These are phyloP conservation scores for Heterodera carotae DNA, from an alignment of 1,140 invertebrate species.

Conservation along the genomic window DNA sequence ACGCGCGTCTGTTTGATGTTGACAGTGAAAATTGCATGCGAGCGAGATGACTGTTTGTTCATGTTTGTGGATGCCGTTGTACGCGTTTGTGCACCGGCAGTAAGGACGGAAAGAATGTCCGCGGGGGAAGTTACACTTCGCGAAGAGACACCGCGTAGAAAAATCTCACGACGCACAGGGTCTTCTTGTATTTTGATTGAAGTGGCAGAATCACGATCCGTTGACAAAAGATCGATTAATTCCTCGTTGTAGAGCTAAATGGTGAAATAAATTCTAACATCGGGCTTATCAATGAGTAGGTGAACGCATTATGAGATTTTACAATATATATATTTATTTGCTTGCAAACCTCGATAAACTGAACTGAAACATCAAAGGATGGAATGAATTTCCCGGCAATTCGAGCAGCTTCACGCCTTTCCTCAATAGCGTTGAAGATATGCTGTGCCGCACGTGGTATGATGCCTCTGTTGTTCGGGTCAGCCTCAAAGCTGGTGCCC, in stretches of 20 bases:
- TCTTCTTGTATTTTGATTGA: conserved; percentile 88
- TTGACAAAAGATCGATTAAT: conserved; percentile 67
- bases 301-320: no score
- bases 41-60: conserved; percentile 92
- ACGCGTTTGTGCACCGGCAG: conserved; percentile 54
- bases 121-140: conserved; percentile 66
- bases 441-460: conserved; percentile 68
- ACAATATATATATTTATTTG: no score
- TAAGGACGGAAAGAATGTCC: conserved; percentile 53
- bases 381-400: conserved; percentile 66
- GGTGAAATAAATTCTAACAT: no score
- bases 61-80: conserved; percentile 80
- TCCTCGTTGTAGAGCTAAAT: conserved; percentile 69
- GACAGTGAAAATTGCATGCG: conserved; percentile 85
- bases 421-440: conserved; percentile 67
- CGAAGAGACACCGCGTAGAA: conserved; percentile 82
- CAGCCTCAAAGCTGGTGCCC: conserved; percentile 86
- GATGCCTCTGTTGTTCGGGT: conserved; percentile 65
- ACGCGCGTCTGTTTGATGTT: conserved; percentile 48
- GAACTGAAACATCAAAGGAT: conserved; percentile 68
- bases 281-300: no score
- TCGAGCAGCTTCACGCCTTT: conserved; percentile 57
- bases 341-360: conserved; percentile 68
- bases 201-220: conserved; percentile 68
- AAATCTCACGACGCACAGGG: conserved; percentile 78